Conservation (phyloP, 2,888 invertebrate species). For the Agriopis marginaria region DNA sequence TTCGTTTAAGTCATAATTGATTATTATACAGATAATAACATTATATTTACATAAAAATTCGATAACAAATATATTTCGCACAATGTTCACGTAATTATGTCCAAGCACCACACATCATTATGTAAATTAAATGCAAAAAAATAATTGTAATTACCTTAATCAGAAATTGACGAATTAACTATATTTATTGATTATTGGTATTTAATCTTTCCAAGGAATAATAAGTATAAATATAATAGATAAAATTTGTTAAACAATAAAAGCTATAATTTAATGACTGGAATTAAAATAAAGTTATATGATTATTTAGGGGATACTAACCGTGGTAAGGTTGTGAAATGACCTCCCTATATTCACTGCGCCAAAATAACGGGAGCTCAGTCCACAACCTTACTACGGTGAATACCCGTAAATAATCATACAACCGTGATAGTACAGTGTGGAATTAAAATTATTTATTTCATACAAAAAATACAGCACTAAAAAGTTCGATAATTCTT, state of each 20-base stretch:
- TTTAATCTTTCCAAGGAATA: background rate
- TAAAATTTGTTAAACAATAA: background rate
- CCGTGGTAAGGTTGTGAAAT: too few species aligned
- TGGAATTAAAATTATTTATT: background rate
- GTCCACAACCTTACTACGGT: too few species aligned
- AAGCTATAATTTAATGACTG: background rate
- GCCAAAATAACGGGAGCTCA: too few species aligned
- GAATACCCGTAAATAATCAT: too few species aligned
- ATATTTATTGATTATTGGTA: background rate
- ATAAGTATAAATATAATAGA: background rate
- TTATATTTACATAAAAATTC: constrained; percentile 49
- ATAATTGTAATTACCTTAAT: background rate
- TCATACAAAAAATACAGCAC: background rate
- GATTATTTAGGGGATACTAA: too few species aligned
- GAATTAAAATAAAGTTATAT: too few species aligned
- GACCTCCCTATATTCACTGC: too few species aligned
- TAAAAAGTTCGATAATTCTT: too few species aligned
- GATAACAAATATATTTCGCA: constrained; percentile 40
- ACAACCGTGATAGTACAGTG: too few species aligned
- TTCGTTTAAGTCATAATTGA: constrained; percentile 49
- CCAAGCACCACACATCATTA: constrained; percentile 50
- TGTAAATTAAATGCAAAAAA: background rate
- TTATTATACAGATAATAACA: constrained; percentile 50
- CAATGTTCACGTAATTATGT: background rate
- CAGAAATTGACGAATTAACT: background rate